These are phyloP conservation scores for Ptychobarbus kaznakovi DNA, from an alignment of 2,797 vertebrate species.

Conservation along the genomic window DNA sequence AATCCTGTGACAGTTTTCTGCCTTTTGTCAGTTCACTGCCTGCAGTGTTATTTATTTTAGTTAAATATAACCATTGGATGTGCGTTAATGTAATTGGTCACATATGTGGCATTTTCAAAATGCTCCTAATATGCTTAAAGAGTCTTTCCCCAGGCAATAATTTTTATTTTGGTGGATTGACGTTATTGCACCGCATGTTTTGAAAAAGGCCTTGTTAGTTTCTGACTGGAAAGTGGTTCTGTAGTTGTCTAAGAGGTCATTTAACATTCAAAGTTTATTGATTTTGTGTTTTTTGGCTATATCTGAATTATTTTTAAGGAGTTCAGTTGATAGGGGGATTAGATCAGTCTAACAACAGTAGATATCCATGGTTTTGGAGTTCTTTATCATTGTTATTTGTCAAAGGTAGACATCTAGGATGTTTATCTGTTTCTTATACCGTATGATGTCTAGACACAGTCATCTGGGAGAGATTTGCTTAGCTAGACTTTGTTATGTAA, in stretches of 20 bases:
- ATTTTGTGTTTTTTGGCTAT: not conserved
- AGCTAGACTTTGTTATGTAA: slow-evolving; percentile 43
- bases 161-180: slow-evolving; percentile 15
- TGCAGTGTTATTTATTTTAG: not conserved
- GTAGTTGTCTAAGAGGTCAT: not conserved
- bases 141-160: not conserved
- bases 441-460: slow-evolving; percentile 2
- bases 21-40: not conserved
- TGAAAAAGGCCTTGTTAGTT: not conserved
- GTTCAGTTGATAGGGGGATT: not conserved
- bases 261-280: not conserved
- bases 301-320: not conserved
- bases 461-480: slow-evolving; percentile 44
- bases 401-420: not conserved
- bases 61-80: slow-evolving; percentile 7
- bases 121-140: not conserved
- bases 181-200: not conserved
- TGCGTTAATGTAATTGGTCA: not conserved
- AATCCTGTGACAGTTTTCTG: not conserved
- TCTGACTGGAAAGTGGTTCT: slow-evolving; percentile 5
- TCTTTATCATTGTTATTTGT: not conserved
- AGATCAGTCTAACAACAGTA: not conserved
- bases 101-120: slow-evolving; percentile 24
- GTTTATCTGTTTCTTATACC: slow-evolving; percentile 13
- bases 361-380: not conserved